Evolutionary conservation across 2,113 vertebrate species (phyloP), one percentile per base, ranked within the genome.

Genomic region (Hypomesus transpacificus): DNA sequence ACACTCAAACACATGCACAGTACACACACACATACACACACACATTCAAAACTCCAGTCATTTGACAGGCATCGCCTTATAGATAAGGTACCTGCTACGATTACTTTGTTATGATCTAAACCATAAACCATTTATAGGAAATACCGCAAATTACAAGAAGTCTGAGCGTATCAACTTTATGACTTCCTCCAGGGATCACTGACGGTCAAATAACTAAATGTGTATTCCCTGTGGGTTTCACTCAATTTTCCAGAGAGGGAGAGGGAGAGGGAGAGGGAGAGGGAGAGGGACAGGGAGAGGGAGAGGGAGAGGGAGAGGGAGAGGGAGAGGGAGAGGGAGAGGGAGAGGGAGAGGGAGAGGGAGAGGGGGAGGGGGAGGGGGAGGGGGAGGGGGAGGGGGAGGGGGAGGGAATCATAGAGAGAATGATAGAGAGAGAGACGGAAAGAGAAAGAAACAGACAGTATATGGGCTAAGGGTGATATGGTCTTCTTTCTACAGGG

Each of bases 321-420:
- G 18, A 18, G 46, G 3, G 14, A n/a, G 54, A 7, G 53, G 21
- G 76, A 31, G 22, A 22, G 51, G 2, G 16, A 65, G 56, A 70
- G 4, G 4, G 59, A 31, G 77, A 24, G n/a, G 17, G 14, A 80
- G 78, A 46, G 60, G 67, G 68, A 71, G 58, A 39, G 61, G n/a
- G 63, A 14, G n/a, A 46, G 63, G 21, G 62, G 26, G 58, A 60
- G 13, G 16, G 21, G 14, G 58, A 11, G 14, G 26, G 22, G 14
- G 8, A 26, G 58, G 21, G 14, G 22, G 46, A 0, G 71, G 24
- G 4, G 18, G 67, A 53, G 70, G 7, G 31, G 1, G 4, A 6
- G 4, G 6, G 31, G 6, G 31, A 46, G 75, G 26, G n/a, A 14
- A 20, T 78, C 76, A 46, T 54, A 65, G 68, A 73, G 58, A 64